These are phyloP conservation scores for Glareola pratincola DNA, from an alignment of 2,113 vertebrate genomes.

Conservation along the genomic window DNA sequence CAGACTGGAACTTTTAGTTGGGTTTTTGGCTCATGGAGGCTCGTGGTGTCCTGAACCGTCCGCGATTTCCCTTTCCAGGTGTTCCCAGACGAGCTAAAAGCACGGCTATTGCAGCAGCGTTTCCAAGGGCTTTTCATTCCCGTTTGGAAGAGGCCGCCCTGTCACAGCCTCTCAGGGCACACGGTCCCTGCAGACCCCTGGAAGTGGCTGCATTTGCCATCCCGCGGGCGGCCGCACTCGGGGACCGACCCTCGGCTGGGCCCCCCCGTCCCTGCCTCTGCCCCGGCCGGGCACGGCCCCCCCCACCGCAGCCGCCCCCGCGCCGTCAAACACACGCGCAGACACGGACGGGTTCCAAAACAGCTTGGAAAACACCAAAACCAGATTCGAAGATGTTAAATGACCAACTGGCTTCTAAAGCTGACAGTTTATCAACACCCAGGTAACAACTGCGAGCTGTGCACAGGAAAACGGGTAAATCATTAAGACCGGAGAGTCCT, in stretches of 20 bases:
- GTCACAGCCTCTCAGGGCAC: not conserved
- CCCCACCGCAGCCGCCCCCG: no score
- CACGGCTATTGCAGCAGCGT: fast-evolving
- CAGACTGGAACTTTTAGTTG: not conserved
- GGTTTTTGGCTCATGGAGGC: not conserved
- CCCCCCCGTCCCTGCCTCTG: not conserved
- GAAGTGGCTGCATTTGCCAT: fast-evolving
- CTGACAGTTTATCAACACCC: not conserved
- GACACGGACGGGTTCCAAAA: not conserved
- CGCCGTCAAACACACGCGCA: not conserved
- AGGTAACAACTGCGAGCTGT: not conserved
- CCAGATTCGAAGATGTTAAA: not conserved
- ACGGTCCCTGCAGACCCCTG: not conserved
- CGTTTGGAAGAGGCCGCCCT: not conserved
- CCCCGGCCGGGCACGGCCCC: not conserved
- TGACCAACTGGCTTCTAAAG: not conserved
- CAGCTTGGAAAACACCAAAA: slow-evolving; percentile 12
- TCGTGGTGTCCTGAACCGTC: fast-evolving
- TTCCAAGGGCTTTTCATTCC: not conserved
- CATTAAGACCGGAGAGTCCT: not conserved
- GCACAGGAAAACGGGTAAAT: not conserved
- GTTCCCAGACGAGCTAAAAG: not conserved
- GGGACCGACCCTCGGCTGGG: not conserved
- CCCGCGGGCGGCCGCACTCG: fast-evolving
- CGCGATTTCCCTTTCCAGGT: no score